Conservation (phyloP, 1,140 invertebrate genomes). For the Cotesia vestalis region DNA sequence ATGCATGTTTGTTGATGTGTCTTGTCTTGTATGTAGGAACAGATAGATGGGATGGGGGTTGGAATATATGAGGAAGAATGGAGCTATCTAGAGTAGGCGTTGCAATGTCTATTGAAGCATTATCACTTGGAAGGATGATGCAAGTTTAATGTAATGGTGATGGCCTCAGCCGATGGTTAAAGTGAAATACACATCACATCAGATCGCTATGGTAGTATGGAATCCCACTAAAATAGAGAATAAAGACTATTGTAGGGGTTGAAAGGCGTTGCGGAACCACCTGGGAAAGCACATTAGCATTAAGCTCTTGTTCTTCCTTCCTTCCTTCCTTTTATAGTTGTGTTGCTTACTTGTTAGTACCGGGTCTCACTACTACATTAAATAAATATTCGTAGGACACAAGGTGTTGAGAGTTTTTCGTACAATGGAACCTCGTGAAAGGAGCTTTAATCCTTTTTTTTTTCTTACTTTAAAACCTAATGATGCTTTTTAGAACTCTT, state of each 20-base stretch:
- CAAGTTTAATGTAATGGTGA: constrained; percentile 39
- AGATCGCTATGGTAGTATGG: too few relatives aligned
- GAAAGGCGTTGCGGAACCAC: constrained; percentile 17
- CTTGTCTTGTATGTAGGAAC: too few relatives aligned
- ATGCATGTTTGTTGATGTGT: neutral
- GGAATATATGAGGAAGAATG: neutral
- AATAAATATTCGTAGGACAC: constrained; percentile 13
- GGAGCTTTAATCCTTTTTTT: neutral
- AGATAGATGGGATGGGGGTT: too few relatives aligned
- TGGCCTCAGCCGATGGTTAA: neutral
- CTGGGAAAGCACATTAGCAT: constrained; percentile 29
- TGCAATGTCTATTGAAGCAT: constrained; percentile 23
- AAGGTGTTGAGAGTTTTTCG: neutral
- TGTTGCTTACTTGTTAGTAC: neutral
- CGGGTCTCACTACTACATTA: neutral
- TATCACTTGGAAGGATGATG: constrained; percentile 35
- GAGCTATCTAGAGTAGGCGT: neutral
- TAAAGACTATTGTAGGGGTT: neutral
- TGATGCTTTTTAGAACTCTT: too few relatives aligned
- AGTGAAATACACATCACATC: constrained; percentile 8
- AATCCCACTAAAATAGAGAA: neutral
- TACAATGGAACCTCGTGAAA: neutral
- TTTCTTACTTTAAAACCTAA: neutral
- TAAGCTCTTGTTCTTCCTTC: constrained; percentile 19
- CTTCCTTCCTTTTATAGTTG: constrained; percentile 8